Conservation (phyloP, 1,140 invertebrate genomes). For the Bombus pyrosoma region DNA sequence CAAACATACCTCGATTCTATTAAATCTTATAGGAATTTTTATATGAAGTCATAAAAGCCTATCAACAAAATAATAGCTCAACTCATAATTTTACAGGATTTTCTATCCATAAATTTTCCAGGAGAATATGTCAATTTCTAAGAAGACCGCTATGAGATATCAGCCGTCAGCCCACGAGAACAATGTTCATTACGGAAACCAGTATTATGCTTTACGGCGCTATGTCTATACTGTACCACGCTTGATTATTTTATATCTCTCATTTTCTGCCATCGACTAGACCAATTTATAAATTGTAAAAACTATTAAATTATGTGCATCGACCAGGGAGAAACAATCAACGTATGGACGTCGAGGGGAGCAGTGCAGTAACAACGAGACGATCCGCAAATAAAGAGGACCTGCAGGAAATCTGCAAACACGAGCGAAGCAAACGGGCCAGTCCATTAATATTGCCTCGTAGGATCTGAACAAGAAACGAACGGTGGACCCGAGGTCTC, state of each 20-base stretch:
- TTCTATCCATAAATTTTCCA: not conserved
- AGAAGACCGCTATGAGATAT: not conserved
- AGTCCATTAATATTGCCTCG: slow-evolving; percentile 34
- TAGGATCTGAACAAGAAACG: slow-evolving; percentile 21
- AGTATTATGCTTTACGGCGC: not conserved
- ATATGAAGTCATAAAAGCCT: not conserved
- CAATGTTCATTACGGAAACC: not conserved
- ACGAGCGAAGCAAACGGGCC: slow-evolving; percentile 13
- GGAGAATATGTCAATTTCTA: not conserved
- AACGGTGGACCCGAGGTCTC: not conserved
- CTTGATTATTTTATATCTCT: not conserved
- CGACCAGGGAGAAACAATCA: not conserved
- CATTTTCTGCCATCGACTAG: too few relatives aligned
- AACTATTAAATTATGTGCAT: slow-evolving; percentile 21
- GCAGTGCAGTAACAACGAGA: slow-evolving; percentile 29
- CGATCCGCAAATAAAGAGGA: slow-evolving; percentile 47
- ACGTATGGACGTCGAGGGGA: not conserved
- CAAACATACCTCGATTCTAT: not conserved
- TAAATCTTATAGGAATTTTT: not conserved
- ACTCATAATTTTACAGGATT: too few relatives aligned
- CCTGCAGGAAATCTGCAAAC: slow-evolving; percentile 40
- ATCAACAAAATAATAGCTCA: not conserved
- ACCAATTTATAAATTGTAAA: slow-evolving; percentile 10
- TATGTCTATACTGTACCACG: not conserved
- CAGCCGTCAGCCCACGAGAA: not conserved